These are phyloP conservation scores for Antedon mediterranea DNA, from an alignment of 53 echinoderm and acorn worm genomes.

Conservation along the genomic window DNA sequence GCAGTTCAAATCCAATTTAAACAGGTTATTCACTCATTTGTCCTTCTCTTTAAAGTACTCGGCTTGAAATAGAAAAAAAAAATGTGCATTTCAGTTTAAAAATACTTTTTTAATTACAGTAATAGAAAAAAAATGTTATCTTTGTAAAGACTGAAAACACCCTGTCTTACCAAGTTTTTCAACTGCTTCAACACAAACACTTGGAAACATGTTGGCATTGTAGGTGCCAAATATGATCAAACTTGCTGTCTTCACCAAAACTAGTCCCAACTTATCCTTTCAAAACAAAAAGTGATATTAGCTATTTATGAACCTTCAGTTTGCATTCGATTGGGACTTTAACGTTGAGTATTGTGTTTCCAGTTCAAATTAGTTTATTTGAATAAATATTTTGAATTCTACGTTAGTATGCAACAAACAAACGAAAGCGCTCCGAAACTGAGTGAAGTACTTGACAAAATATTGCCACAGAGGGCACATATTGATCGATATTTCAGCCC, in stretches of 20 bases:
- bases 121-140: too few species aligned
- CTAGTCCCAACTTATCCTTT: constrained; percentile 78
- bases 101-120: too few species aligned
- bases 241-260: constrained; percentile 74
- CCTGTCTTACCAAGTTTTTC: constrained; percentile 79
- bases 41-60: constrained; percentile 90
- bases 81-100: too few species aligned
- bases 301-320: background rate
- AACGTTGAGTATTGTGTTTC: background rate
- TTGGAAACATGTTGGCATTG: constrained; percentile 89
- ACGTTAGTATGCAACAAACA: too few species aligned
- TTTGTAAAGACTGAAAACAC: too few species aligned
- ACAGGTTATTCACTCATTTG: constrained; percentile 39
- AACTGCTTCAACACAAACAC: constrained; percentile 91
- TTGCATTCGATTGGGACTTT: background rate
- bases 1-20: too few species aligned
- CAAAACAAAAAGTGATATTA: background rate
- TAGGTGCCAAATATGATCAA: constrained; percentile 86
- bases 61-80: constrained; percentile 26
- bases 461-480: too few species aligned
- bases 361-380: background rate
- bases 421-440: too few species aligned
- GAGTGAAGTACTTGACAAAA: too few species aligned
- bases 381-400: too few species aligned
- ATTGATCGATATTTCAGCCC: too few species aligned